Percentiles rank a stretch among this genome's conserved stretches.
phyloP scores from a whole-genome alignment of 2,888 invertebrate genomes.

The Pyrochroa serraticornis region DNA sequence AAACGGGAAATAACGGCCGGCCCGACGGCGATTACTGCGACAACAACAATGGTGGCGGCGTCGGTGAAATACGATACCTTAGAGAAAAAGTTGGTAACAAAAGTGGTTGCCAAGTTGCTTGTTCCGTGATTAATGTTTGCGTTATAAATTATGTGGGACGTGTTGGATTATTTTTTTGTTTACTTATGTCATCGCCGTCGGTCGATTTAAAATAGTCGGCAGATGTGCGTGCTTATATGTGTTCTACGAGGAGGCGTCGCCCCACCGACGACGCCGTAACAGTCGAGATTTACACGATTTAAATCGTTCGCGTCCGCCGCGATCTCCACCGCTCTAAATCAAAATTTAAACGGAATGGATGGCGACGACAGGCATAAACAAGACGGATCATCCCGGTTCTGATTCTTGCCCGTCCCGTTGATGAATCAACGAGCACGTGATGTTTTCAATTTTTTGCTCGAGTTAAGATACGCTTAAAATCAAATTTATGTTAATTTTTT shows the following conservation, averaged over 20 bases:
- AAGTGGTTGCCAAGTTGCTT: slow-evolving; percentile 11
- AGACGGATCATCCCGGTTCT: not conserved
- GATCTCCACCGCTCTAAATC: slow-evolving; percentile 13
- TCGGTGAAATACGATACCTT: not conserved
- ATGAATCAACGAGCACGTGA: too few relatives aligned
- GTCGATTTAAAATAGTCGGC: slow-evolving; percentile 24
- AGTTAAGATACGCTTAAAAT: too few relatives aligned
- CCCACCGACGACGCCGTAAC: too few relatives aligned
- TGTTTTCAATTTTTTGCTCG: too few relatives aligned
- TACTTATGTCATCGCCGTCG: slow-evolving; percentile 22
- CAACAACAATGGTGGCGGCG: too few relatives aligned
- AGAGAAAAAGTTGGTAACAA: slow-evolving; percentile 7
- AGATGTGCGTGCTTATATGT: slow-evolving; percentile 4
- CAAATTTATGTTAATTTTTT: too few relatives aligned
- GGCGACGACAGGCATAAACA: not conserved
- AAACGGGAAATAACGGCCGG: too few relatives aligned
- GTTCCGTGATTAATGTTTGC: slow-evolving; percentile 19
- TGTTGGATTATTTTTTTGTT: slow-evolving; percentile 19
- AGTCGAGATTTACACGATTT: slow-evolving; percentile 10
- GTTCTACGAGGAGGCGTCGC: not conserved
- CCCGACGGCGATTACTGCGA: too few relatives aligned
- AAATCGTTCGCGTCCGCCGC: slow-evolving; percentile 14
- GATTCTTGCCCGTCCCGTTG: too few relatives aligned
- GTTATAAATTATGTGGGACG: slow-evolving; percentile 22
- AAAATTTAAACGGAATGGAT: slow-evolving; percentile 4